Conservation (phyloP, 2,113 vertebrate species). For the Nestor notabilis region DNA sequence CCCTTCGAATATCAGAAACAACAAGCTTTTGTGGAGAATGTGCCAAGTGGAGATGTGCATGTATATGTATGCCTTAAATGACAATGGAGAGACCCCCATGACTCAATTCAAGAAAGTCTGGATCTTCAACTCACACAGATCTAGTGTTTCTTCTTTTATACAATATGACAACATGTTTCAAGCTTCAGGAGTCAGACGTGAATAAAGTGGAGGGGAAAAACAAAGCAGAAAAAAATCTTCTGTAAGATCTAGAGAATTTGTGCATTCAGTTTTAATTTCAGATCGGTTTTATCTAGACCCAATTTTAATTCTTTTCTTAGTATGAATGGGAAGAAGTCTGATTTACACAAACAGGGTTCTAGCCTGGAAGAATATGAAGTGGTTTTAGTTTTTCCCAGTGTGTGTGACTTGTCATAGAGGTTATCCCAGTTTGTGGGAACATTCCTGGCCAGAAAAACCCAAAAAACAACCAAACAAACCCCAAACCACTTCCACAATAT, state of each 20-base stretch:
- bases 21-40: background rate
- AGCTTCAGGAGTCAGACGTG: background rate
- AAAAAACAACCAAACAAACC: background rate
- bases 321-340: background rate
- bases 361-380: background rate
- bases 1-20: background rate
- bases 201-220: background rate
- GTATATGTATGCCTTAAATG: background rate
- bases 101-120: background rate
- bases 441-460: background rate
- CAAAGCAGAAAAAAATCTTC: background rate
- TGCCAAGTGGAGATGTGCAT: background rate
- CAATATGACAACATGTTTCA: background rate
- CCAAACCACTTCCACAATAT: background rate
- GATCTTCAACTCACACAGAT: background rate
- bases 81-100: background rate
- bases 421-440: background rate
- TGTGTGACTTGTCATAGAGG: background rate
- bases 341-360: background rate
- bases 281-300: background rate
- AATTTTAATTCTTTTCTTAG: background rate
- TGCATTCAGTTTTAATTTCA: background rate
- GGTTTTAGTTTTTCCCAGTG: background rate
- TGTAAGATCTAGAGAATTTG: background rate
- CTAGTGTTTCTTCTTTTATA: background rate